Evolutionary conservation across 2,797 vertebrate species (phyloP), one percentile per base, ranked within the genome.

Genomic region (Argyrosomus regius): DNA sequence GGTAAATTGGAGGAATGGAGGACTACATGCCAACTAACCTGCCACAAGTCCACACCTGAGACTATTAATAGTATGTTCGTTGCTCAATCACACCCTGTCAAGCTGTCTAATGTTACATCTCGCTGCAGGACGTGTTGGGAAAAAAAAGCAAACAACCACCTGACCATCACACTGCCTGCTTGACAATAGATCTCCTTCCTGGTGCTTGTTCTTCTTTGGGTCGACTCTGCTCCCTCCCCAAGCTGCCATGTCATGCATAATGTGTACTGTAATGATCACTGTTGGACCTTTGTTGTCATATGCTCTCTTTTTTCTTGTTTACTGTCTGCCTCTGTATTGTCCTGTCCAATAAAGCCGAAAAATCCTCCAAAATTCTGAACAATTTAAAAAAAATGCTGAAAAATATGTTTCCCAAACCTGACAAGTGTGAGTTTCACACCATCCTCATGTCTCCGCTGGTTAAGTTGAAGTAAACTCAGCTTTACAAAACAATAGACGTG

Each of bases 61-160:
- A 18, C 26, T 39, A 43, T 35, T n/a, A 20, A 54, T 12, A n/a
- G 28, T 22, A 12, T 52, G 49, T 53, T 43, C 16, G 4, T 53
- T 17, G 58, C 24, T 54, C 35, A 43, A 14, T 63, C 71, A 73
- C 39, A 63, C 22, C 17, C 10, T 59, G 54, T n/a, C 26, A 63
- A 45, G 35, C 12, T 53, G 22, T 43, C 50, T 20, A 12, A 26
- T 20, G 53, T 49, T 26, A 58, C 28, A 58, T 20, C 7, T 75
- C 24, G 4, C 60, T 52, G 58, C 18, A 63, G 18, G 8, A 62
- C 39, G 17, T 48, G 49, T 46, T 31, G 0, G 1, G 9, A 3
- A 9, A 39, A 39, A 48, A 17, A 54, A 35, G 13, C 18, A 11
- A 45, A 16, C 0, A 17, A 49, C 53, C 41, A 49, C 14, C 14